These are phyloP conservation scores for Crenuchus spilurus DNA, from an alignment of 2,797 vertebrate species.

Conservation along the genomic window DNA sequence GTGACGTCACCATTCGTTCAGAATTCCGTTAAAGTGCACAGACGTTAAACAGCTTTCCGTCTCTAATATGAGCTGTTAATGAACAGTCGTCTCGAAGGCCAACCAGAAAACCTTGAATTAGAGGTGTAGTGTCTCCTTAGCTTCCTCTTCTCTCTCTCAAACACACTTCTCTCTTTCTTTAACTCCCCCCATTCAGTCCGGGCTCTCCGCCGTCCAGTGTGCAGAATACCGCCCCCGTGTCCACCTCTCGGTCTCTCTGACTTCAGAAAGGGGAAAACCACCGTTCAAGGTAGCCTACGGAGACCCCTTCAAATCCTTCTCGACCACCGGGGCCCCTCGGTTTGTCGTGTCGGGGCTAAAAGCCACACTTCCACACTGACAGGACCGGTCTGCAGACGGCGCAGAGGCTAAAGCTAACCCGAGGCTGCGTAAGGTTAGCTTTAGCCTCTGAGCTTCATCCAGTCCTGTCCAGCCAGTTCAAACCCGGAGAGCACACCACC, in stretches of 20 bases:
- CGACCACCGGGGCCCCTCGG: neutral
- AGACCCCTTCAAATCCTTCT: conserved; percentile 4
- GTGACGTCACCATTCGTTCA: neutral
- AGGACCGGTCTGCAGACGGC: too few species aligned
- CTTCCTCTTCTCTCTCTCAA: neutral
- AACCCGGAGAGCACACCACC: conserved; percentile 7
- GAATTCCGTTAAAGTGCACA: neutral
- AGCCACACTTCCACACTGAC: too few species aligned
- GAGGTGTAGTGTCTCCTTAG: neutral
- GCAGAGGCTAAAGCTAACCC: too few species aligned
- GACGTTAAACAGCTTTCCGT: neutral
- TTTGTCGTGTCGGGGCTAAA: neutral
- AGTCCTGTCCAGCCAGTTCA: neutral
- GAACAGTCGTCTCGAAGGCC: neutral
- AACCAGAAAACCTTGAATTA: neutral
- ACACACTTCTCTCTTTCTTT: too few species aligned
- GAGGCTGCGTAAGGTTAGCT: too few species aligned
- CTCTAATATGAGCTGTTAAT: neutral
- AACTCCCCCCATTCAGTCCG: conserved; percentile 63
- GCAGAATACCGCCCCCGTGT: conserved; percentile 56
- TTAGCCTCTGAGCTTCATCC: neutral
- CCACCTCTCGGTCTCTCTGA: conserved; percentile 35
- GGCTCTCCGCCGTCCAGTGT: conserved; percentile 67
- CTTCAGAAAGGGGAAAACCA: conserved; percentile 1
- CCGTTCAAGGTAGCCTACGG: neutral